These are phyloP conservation scores for Ptilodon capucinus DNA, from an alignment of 2,888 invertebrate species.

Conservation along the genomic window DNA sequence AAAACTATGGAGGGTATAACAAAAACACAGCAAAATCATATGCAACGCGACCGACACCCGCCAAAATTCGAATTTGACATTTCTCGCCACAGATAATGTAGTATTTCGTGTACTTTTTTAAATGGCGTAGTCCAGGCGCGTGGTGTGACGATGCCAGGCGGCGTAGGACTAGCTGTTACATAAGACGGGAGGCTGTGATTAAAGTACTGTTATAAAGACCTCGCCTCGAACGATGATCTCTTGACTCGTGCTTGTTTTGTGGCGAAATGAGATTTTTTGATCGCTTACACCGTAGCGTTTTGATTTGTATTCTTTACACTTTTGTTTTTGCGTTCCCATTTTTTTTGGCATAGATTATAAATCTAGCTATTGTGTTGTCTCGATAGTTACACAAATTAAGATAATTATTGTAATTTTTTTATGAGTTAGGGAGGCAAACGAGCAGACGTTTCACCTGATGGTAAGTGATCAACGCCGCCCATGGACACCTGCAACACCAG, in stretches of 20 bases:
- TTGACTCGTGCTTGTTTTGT: constrained; percentile 71
- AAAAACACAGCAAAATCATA: constrained; percentile 12
- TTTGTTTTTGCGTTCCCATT: too few species aligned
- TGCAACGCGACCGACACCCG: constrained; percentile 15
- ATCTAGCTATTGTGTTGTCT: too few species aligned
- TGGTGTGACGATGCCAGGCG: constrained; percentile 59
- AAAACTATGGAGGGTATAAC: constrained; percentile 23
- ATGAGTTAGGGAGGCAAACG: too few species aligned
- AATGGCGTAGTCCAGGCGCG: constrained; percentile 49
- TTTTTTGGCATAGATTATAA: too few species aligned
- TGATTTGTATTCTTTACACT: not conserved
- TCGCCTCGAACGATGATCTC: constrained; percentile 77
- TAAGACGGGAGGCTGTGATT: constrained; percentile 71
- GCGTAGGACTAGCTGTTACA: constrained; percentile 73
- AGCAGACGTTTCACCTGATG: too few species aligned
- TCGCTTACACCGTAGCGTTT: constrained; percentile 51
- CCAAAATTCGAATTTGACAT: constrained; percentile 26
- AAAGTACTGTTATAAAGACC: constrained; percentile 80
- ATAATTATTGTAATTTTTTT: too few species aligned
- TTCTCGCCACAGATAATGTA: constrained; percentile 24
- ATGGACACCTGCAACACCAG: too few species aligned
- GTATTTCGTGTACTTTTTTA: constrained; percentile 19
- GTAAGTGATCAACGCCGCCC: too few species aligned
- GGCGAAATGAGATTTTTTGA: constrained; percentile 73
- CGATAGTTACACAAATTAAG: too few species aligned